Evolutionary conservation across 2,888 invertebrate species (phyloP).

Genomic region (Hipparchia semele): DNA sequence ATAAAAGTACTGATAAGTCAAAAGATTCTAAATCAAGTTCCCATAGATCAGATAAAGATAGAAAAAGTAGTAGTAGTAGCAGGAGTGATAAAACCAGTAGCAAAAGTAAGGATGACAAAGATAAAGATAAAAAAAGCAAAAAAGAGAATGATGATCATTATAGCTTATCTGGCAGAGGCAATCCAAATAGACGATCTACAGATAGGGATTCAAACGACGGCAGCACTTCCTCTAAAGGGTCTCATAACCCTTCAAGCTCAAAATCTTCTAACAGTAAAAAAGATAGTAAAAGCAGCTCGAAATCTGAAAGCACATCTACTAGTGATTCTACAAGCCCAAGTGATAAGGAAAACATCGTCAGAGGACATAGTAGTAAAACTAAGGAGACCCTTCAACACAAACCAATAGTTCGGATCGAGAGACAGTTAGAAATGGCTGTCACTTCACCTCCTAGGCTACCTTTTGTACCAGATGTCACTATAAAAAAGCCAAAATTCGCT

Average conservation of each 20-base stretch:
- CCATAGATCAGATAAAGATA: conserved; percentile 73
- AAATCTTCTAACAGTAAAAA: conserved; percentile 68
- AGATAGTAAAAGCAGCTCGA: conserved; percentile 70
- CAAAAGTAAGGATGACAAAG: conserved; percentile 73
- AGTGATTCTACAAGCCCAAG: conserved; percentile 79
- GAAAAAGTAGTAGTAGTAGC: conserved; percentile 52
- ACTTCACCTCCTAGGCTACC: conserved; percentile 65
- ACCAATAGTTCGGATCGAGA: conserved; percentile 67
- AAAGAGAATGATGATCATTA: conserved; percentile 88
- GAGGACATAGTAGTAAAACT: conserved; percentile 48
- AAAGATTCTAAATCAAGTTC: conserved; percentile 67
- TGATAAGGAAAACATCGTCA: conserved; percentile 67
- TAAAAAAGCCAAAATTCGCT: conserved; percentile 87
- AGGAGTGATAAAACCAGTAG: conserved; percentile 34
- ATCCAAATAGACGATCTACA: conserved; percentile 87
- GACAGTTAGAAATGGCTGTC: conserved; percentile 67
- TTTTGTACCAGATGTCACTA: conserved; percentile 74
- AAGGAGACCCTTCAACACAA: conserved; percentile 54
- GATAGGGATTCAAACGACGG: conserved; percentile 92
- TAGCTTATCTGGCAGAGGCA: conserved; percentile 85
- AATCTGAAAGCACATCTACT: conserved; percentile 72
- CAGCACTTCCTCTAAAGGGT: conserved; percentile 77
- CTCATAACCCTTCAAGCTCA: conserved; percentile 60
- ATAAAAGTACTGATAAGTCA: conserved; percentile 59
- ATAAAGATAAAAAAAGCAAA: conserved; percentile 72